Percentiles rank a stretch among this genome's conserved stretches.
Conservation (phyloP, 2,888 invertebrate genomes). For the Drosophila histrio region DNA sequence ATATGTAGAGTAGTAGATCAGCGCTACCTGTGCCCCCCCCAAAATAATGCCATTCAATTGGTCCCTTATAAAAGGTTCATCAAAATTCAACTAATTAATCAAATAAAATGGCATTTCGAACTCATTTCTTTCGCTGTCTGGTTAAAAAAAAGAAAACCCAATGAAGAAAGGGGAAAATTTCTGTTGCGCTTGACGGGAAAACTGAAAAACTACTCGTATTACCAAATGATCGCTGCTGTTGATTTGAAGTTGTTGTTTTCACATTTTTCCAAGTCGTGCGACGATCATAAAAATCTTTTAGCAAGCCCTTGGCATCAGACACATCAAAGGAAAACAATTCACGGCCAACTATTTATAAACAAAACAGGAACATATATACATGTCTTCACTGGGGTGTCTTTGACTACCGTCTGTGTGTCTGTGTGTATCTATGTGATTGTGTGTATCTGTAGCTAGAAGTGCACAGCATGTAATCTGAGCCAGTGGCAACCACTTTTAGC, state of each 20-base stretch:
- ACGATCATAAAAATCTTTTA: constrained; percentile 61
- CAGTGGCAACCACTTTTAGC: constrained; percentile 59
- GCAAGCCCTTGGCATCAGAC: constrained; percentile 42
- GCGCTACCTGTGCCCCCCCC: constrained; percentile 38
- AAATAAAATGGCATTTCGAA: constrained; percentile 50
- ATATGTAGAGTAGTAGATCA: constrained; percentile 56
- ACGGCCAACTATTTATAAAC: constrained; percentile 68
- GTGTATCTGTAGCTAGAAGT: constrained; percentile 40
- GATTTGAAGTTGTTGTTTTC: constrained; percentile 44
- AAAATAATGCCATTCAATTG: constrained; percentile 6
- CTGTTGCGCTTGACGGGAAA: neutral
- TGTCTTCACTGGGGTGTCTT: constrained; percentile 32
- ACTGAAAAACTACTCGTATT: constrained; percentile 50
- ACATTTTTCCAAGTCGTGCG: constrained; percentile 24
- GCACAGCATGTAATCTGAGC: constrained; percentile 62
- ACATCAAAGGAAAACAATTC: constrained; percentile 59
- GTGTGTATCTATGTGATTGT: constrained; percentile 2
- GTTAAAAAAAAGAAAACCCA: neutral
- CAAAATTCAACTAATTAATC: constrained; percentile 67
- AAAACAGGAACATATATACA: constrained; percentile 35
- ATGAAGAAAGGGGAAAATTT: constrained; percentile 6
- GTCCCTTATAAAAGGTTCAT: constrained; percentile 29
- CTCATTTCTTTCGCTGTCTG: neutral
- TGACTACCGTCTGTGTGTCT: constrained; percentile 17
- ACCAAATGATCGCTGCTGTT: constrained; percentile 36